phyloP scores from a whole-genome alignment of 1,140 invertebrate species.

The Sarcophaga bullata region DNA sequence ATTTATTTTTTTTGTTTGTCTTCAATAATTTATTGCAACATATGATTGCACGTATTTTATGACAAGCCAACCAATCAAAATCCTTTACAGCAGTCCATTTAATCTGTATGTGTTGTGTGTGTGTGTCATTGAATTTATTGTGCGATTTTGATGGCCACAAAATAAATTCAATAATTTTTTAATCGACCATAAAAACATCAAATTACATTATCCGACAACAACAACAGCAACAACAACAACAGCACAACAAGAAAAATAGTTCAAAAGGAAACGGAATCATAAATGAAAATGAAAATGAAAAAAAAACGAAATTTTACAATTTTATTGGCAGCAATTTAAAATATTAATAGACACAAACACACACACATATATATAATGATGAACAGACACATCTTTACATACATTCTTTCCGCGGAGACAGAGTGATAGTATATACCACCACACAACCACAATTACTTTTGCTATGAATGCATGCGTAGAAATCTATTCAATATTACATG shows the following conservation, averaged over 20 bases:
- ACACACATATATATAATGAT: constrained; percentile 24
- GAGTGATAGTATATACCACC: constrained; percentile 29
- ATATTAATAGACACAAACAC: constrained; percentile 55
- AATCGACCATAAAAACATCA: constrained; percentile 63
- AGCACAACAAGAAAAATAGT: not conserved
- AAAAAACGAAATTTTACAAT: constrained; percentile 51
- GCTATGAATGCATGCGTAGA: not conserved
- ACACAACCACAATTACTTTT: constrained; percentile 37
- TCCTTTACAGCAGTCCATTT: no score
- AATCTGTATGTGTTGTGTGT: no score
- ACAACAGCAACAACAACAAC: no score
- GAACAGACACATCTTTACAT: not conserved
- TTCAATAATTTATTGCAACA: no score
- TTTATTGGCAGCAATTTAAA: constrained; percentile 60
- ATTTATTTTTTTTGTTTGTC: no score
- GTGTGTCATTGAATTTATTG: not conserved
- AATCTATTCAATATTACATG: constrained; percentile 61
- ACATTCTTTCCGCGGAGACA: not conserved
- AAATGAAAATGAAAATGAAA: not conserved
- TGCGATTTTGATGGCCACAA: constrained; percentile 20
- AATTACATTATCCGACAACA: constrained; percentile 48
- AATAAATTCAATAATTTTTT: constrained; percentile 42
- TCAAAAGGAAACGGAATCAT: no score
- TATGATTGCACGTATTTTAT: no score
- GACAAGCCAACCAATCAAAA: no score